phyloP scores from a whole-genome alignment of 2,113 vertebrate species.

The Tor tambroides region DNA sequence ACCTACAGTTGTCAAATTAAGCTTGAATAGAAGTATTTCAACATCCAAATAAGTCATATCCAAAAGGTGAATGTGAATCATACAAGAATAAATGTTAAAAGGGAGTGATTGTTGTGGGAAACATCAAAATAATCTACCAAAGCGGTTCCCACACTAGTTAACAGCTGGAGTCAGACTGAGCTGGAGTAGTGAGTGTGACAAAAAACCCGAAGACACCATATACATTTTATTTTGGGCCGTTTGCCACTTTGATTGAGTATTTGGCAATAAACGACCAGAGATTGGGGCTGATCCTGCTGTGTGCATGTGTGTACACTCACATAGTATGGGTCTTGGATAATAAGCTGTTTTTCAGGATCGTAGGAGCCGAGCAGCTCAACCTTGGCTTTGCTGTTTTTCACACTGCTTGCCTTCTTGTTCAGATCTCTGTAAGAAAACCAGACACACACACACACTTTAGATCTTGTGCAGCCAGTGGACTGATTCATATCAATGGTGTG shows the following conservation, averaged over 20 bases:
- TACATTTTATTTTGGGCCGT: not conserved
- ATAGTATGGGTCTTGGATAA: conserved; percentile 89
- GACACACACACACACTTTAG: conserved; percentile 1
- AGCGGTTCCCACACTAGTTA: not conserved
- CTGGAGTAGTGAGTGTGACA: not conserved
- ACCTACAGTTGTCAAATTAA: not conserved
- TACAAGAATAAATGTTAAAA: not conserved
- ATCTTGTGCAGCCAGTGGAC: not conserved
- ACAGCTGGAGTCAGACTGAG: not conserved
- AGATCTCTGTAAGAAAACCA: conserved; percentile 83
- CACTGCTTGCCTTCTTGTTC: conserved; percentile 81
- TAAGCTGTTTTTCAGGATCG: conserved; percentile 85
- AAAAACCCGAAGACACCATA: not conserved
- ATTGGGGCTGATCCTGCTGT: not conserved
- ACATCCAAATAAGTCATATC: not conserved
- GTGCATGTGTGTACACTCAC: conserved; percentile 74
- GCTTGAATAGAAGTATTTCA: not conserved
- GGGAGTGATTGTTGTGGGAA: not conserved
- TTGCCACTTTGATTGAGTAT: not conserved
- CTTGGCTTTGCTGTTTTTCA: conserved; percentile 81
- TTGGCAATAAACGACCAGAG: not conserved
- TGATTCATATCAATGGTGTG: not conserved
- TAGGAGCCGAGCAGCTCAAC: conserved; percentile 88
- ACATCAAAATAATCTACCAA: not conserved
- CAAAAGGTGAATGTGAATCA: not conserved